Evolutionary conservation across 2,888 invertebrate genomes (phyloP), one percentile per base, ranked within the genome.

Genomic region (Bursaphelenchus okinawaensis): DNA sequence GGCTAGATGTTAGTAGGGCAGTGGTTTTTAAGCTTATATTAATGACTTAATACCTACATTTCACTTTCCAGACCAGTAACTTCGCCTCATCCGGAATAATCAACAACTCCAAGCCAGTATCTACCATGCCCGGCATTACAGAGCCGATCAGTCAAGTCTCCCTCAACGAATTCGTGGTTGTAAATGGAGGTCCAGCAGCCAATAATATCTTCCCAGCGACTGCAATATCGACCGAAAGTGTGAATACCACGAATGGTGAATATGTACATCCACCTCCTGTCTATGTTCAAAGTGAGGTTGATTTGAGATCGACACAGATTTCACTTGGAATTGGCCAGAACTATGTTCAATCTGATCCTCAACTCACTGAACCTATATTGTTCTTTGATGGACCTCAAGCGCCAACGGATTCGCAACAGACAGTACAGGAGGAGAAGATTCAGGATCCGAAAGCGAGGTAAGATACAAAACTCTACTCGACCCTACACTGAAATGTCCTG

Each of bases 291-390:
- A 59, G 60, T 52, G 60, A 59, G 24, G 60, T 27, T 20, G 27
- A 59, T 29, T 20, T 59, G 19, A 16, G 29, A 20, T 31, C 29
- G n/a, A 4, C 22, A 9, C 1, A 40, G n/a, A 40, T 40, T 40
- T 20, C 50, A 29, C 12, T 19, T n/a, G 52, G 22, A 16, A 9
- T 23, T 19, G 20, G 50, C 8, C 19, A 23, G 16, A 27, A 27
- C 22, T 59, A 40, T 20, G 50, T 59, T 20, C 50, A 59, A 29
- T 59, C 60, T 9, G 60, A 59, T 50, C 60, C 60, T 8, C 29
- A 19, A 16, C 51, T 52, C 9, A 23, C 51, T 6, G 22, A 19
- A 20, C 24, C 60, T 3, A 23, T 59, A 16, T 20, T 51, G 1
- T 59, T 59, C 19, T 40, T 40, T 4, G 40, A 40, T 40, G 40